These are phyloP conservation scores for Esperia sulphurella DNA, from an alignment of 2,888 invertebrate genomes.

Conservation along the genomic window DNA sequence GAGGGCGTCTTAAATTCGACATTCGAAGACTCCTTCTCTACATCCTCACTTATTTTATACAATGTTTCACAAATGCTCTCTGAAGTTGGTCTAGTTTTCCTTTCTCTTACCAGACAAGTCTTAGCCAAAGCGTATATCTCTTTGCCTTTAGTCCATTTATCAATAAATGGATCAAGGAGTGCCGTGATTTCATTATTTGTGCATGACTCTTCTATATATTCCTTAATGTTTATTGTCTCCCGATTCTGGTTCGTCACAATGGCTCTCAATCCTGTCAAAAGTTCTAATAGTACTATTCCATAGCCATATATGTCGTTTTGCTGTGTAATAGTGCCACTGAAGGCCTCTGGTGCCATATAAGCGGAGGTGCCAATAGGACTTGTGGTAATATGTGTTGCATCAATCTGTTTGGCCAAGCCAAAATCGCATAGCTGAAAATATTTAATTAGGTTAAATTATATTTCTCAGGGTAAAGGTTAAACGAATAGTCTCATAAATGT, in stretches of 20 bases:
- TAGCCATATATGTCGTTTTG: slow-evolving; percentile 88
- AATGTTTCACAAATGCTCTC: slow-evolving; percentile 65
- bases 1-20: not conserved
- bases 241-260: slow-evolving; percentile 75
- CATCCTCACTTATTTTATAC: slow-evolving; percentile 24
- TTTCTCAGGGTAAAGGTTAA: no score
- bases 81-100: slow-evolving; percentile 79
- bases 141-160: slow-evolving; percentile 72
- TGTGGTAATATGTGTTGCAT: slow-evolving; percentile 67
- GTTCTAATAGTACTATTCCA: slow-evolving; percentile 86
- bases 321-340: slow-evolving; percentile 83
- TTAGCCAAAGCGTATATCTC: slow-evolving; percentile 76
- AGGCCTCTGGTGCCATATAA: slow-evolving; percentile 89
- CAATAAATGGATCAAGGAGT: slow-evolving; percentile 78
- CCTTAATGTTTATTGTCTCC: slow-evolving; percentile 58
- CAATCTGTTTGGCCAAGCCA: slow-evolving; percentile 82
- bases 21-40: not conserved
- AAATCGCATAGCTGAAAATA: slow-evolving; percentile 85
- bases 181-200: slow-evolving; percentile 67
- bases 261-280: slow-evolving; percentile 84
- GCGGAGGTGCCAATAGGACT: slow-evolving; percentile 83
- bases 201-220: slow-evolving; percentile 75
- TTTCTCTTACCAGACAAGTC: slow-evolving; percentile 77
- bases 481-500: no score
- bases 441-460: slow-evolving; percentile 9